phyloP scores from a whole-genome alignment of 2,113 vertebrate genomes.

The Electrona antarctica region DNA sequence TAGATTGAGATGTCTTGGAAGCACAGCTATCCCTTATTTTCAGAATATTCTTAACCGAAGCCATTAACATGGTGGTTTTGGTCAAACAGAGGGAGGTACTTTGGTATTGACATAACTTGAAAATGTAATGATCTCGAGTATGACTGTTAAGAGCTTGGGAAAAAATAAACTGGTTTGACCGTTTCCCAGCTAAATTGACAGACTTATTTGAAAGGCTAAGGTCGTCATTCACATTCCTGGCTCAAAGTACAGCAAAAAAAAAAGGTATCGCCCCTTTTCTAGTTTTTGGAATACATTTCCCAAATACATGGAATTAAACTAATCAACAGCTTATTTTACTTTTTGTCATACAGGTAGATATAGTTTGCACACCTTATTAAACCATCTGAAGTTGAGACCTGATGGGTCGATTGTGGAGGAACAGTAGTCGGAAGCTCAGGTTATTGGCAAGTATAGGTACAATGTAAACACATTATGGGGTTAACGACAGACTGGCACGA shows the following conservation, averaged over 20 bases:
- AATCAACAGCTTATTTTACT: too few species aligned
- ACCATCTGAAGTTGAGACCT: neutral
- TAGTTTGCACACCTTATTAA: neutral
- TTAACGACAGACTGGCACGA: neutral
- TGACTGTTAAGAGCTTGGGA: neutral
- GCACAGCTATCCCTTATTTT: neutral
- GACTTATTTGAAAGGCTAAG: neutral
- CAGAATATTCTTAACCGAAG: neutral
- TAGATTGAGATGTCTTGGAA: neutral
- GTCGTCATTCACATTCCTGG: too few species aligned
- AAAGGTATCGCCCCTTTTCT: too few species aligned
- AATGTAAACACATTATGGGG: constrained; percentile 2
- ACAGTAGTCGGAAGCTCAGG: neutral
- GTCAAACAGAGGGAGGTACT: neutral
- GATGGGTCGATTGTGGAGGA: neutral
- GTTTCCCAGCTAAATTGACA: neutral
- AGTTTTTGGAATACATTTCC: too few species aligned
- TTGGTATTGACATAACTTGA: neutral
- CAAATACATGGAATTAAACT: too few species aligned
- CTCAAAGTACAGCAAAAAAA: too few species aligned
- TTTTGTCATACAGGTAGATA: too few species aligned
- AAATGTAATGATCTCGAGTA: neutral
- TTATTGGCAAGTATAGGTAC: neutral
- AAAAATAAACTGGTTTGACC: neutral
- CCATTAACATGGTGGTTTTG: neutral